These are phyloP conservation scores for Tenthredo mesomela DNA, from an alignment of 2,888 invertebrate genomes.

Conservation along the genomic window DNA sequence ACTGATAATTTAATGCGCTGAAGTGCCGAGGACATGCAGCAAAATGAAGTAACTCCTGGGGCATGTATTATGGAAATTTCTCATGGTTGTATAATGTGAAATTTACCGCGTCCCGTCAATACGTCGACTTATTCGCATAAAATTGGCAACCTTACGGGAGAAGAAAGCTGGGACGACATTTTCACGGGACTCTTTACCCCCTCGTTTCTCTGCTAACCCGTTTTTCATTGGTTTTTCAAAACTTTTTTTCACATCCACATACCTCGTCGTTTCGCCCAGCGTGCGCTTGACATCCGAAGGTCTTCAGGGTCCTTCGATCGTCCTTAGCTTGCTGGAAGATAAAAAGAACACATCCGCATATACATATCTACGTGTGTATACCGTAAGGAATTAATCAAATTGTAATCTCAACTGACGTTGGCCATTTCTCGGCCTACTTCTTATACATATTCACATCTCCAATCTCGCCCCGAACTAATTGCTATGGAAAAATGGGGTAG, in stretches of 20 bases:
- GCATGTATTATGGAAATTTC: conserved; percentile 68
- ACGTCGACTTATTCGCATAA: conserved; percentile 62
- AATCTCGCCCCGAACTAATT: conserved; percentile 50
- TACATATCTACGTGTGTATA: not conserved
- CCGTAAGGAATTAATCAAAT: conserved; percentile 22
- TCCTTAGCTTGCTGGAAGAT: not conserved
- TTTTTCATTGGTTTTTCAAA: conserved; percentile 28
- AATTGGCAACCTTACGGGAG: conserved; percentile 61
- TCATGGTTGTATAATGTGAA: conserved; percentile 63
- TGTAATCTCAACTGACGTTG: conserved; percentile 9
- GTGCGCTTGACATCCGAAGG: conserved; percentile 9
- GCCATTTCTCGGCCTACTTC: conserved; percentile 23
- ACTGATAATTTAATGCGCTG: not conserved
- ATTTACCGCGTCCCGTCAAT: conserved; percentile 64
- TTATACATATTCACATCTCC: conserved; percentile 6
- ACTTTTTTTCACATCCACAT: conserved; percentile 29
- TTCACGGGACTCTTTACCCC: conserved; percentile 19
- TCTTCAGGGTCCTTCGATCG: conserved; percentile 13
- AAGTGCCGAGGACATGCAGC: conserved; percentile 28
- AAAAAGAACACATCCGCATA: not conserved
- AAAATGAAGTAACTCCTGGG: conserved; percentile 25
- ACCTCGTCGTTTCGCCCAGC: conserved; percentile 7
- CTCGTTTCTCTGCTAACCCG: conserved; percentile 6
- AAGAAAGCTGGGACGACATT: conserved; percentile 44
- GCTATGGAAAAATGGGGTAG: conserved; percentile 51